Evolutionary conservation across 2,888 invertebrate genomes (phyloP).

Genomic region (Augiades crinisus): DNA sequence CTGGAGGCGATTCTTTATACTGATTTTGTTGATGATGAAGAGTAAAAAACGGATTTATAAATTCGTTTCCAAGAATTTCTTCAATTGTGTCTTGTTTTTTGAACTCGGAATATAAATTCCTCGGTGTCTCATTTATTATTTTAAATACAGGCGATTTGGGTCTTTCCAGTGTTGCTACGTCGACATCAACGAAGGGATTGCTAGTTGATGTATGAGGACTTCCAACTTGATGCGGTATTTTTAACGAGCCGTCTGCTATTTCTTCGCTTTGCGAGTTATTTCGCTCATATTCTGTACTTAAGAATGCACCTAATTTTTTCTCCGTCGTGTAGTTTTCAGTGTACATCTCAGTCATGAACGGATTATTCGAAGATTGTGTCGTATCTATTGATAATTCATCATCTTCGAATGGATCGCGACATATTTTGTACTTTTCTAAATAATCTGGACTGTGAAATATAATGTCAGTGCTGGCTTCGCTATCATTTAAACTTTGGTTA

Average conservation of each 20-base stretch:
- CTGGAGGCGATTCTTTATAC: constrained; percentile 40
- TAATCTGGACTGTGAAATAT: constrained; percentile 36
- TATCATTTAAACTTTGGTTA: constrained; percentile 14
- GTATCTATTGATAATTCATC: constrained; percentile 44
- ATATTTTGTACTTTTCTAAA: constrained; percentile 41
- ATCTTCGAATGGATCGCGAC: constrained; percentile 45
- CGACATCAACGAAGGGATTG: constrained; percentile 44
- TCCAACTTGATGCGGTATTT: constrained; percentile 7
- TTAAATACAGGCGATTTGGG: constrained; percentile 71
- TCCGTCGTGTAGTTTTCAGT: constrained; percentile 51
- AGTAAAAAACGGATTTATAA: constrained; percentile 63
- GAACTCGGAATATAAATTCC: too few species aligned
- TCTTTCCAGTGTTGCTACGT: constrained; percentile 45
- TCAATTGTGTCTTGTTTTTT: constrained; percentile 41
- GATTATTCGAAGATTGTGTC: constrained; percentile 51
- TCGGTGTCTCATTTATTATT: constrained; percentile 56
- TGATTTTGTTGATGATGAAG: constrained; percentile 45
- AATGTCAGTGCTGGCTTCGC: constrained; percentile 4
- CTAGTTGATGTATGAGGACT: constrained; percentile 2
- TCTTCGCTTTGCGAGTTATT: constrained; percentile 66
- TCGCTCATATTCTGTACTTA: constrained; percentile 63
- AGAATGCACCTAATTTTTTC: constrained; percentile 56
- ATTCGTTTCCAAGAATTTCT: constrained; percentile 53
- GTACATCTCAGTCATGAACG: constrained; percentile 53
- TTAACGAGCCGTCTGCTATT: constrained; percentile 30